These are phyloP conservation scores for Centruroides sculpturatus DNA, from an alignment of 1,140 invertebrate genomes.

Conservation along the genomic window DNA sequence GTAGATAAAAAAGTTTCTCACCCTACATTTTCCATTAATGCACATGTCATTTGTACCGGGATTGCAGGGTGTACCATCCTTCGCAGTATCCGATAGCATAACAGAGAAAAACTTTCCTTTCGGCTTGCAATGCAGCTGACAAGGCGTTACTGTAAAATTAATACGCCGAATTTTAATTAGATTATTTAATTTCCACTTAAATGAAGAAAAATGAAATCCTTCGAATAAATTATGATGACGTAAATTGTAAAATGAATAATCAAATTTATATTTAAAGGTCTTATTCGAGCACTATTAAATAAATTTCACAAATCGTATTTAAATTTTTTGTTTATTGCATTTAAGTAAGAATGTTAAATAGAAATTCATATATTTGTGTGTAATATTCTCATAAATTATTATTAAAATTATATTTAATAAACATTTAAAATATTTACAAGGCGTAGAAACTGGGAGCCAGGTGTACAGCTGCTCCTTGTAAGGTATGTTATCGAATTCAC, in stretches of 20 bases:
- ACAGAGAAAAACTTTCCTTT: slow-evolving; percentile 49
- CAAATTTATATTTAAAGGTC: no score
- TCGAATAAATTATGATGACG: no score
- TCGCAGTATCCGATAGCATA: slow-evolving; percentile 51
- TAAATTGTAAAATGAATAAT: no score
- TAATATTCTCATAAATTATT: neutral
- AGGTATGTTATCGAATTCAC: slow-evolving; percentile 51
- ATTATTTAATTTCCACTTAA: no score
- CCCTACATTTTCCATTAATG: slow-evolving; percentile 58
- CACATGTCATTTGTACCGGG: slow-evolving; percentile 62
- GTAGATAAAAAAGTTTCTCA: slow-evolving; percentile 27
- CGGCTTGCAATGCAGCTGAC: slow-evolving; percentile 61
- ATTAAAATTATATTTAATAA: neutral
- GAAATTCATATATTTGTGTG: no score
- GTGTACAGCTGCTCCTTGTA: slow-evolving; percentile 54
- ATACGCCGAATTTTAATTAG: no score
- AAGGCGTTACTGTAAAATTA: slow-evolving; percentile 48
- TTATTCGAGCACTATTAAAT: no score
- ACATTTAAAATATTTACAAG: slow-evolving; percentile 37
- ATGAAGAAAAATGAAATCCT: no score
- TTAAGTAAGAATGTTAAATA: no score
- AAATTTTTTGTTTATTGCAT: no score
- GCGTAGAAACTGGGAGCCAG: slow-evolving; percentile 68
- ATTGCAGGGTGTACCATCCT: slow-evolving; percentile 63
- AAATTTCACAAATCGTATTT: no score